A percentile compares a stretch with the other conserved stretches of the same genome.
Conservation (phyloP, 2,888 invertebrate genomes). For the Nineta flava region DNA sequence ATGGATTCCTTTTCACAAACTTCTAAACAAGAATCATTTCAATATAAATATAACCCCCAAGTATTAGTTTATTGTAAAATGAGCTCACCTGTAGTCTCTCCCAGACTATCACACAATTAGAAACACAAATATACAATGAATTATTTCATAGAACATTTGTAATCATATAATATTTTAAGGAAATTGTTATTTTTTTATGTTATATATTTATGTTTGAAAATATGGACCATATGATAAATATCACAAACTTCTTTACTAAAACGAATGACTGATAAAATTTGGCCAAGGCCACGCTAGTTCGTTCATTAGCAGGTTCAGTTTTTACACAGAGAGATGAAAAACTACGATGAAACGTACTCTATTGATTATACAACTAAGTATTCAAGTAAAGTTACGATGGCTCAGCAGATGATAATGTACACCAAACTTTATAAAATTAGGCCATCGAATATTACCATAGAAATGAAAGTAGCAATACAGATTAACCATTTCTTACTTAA, state of each 20-base stretch:
- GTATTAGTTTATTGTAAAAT: constrained; percentile 9
- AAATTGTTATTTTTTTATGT: no score
- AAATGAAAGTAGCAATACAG: background rate
- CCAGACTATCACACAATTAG: constrained; percentile 4
- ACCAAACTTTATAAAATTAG: background rate
- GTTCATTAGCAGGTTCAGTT: constrained; percentile 5
- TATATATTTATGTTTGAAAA: background rate
- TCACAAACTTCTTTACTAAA: constrained; percentile 6
- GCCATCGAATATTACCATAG: background rate
- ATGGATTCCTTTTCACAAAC: constrained; percentile 32
- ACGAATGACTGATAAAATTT: constrained; percentile 8
- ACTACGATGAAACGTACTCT: constrained; percentile 2
- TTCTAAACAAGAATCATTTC: constrained; percentile 16
- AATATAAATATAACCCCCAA: constrained; percentile 11
- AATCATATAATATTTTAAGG: background rate
- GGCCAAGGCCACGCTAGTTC: constrained; percentile 9
- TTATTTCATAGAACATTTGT: background rate
- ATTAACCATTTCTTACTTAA: background rate
- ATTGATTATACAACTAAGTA: constrained; percentile 3
- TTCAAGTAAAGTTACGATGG: background rate
- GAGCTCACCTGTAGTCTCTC: constrained; percentile 5
- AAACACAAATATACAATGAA: background rate
- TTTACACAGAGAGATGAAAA: constrained; percentile 1
- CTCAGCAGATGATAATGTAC: background rate
- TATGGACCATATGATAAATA: constrained; percentile 5